Evolutionary conservation across 2,888 invertebrate species (phyloP).

Genomic region (Lasioglossum oenotherae): DNA sequence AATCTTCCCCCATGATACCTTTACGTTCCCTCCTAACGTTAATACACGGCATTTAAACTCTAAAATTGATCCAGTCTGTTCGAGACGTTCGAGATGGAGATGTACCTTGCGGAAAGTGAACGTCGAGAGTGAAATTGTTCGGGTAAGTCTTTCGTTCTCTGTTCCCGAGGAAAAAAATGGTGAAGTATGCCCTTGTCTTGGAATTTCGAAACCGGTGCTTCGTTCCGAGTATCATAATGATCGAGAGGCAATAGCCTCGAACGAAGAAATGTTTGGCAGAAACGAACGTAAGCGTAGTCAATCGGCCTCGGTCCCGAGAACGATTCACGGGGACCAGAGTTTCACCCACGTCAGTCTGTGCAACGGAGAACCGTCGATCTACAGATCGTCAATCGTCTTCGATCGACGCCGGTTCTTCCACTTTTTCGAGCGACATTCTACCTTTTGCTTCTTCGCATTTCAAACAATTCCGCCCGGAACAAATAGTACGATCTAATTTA

Average conservation of each 20-base stretch:
- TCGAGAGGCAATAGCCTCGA: conserved; percentile 49
- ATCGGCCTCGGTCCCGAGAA: conserved; percentile 56
- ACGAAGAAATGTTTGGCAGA: conserved; percentile 55
- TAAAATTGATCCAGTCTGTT: conserved; percentile 18
- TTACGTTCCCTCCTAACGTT: not conserved
- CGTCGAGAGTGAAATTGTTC: not conserved
- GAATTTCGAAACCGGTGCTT: conserved; percentile 2
- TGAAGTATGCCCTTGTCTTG: conserved; percentile 39
- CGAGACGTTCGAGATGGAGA: not conserved
- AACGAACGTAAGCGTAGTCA: conserved; percentile 68
- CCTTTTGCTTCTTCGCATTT: conserved; percentile 29
- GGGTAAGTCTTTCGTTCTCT: conserved; percentile 16
- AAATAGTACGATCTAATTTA: not conserved
- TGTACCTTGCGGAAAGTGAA: not conserved
- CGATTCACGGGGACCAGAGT: conserved; percentile 34
- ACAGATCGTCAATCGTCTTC: not conserved
- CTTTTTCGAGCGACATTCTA: conserved; percentile 2
- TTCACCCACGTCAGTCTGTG: conserved; percentile 8
- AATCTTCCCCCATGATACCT: not conserved
- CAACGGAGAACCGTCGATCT: not conserved
- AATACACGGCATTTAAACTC: not conserved
- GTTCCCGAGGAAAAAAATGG: conserved; percentile 12
- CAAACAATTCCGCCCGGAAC: not conserved
- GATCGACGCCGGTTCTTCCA: conserved; percentile 19
- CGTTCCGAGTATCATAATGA: conserved; percentile 18